Conservation (phyloP, 2,113 vertebrate genomes). For the Hyperopisus bebe region DNA sequence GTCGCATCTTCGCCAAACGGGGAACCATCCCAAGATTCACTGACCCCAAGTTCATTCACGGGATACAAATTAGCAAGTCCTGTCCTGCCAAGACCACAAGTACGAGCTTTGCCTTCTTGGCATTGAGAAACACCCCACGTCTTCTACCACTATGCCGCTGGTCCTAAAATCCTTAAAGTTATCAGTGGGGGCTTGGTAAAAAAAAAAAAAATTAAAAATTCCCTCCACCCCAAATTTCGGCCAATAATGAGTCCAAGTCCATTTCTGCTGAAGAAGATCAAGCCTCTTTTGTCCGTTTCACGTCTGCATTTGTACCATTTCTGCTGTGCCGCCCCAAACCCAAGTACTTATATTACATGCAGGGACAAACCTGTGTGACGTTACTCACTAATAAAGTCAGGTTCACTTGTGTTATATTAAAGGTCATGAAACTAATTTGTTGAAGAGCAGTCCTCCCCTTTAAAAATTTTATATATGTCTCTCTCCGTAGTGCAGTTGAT, state of each 20-base stretch:
- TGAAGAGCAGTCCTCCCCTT: background rate
- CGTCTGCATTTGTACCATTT: background rate
- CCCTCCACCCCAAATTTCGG: background rate
- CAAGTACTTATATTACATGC: background rate
- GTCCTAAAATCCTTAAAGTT: background rate
- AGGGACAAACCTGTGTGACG: background rate
- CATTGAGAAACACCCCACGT: background rate
- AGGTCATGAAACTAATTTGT: constrained; percentile 10
- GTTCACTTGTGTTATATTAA: background rate
- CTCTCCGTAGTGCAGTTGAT: background rate
- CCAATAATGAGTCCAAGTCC: background rate
- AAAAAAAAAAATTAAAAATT: background rate
- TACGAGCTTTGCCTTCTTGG: background rate
- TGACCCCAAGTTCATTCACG: background rate
- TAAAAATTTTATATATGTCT: background rate
- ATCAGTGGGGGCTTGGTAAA: background rate
- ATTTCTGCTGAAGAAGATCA: background rate
- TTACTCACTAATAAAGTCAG: background rate
- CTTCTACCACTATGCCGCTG: background rate
- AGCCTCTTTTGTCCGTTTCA: background rate
- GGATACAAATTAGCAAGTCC: background rate
- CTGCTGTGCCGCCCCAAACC: background rate
- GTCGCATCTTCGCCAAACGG: background rate
- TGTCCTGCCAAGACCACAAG: background rate
- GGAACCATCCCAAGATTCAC: background rate